Base-by-base conservation (phyloP, 2,888 invertebrate species). In the Euclidia mi region DNA sequence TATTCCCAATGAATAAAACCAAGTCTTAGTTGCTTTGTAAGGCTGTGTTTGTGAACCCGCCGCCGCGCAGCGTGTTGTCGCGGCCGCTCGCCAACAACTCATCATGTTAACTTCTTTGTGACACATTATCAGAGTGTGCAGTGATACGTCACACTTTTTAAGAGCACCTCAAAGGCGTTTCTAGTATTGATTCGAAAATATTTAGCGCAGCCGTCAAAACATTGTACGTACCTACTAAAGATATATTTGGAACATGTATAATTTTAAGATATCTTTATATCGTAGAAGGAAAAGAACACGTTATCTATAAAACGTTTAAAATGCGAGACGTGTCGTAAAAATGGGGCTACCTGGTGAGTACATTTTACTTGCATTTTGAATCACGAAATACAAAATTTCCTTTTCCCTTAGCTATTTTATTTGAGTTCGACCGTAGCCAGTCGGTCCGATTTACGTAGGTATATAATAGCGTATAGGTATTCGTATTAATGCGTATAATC, bases 21-120 rank as follows among this genome's bases (percentile, higher is more conserved):
- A 74, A 75, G 78, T 78, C 70, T 73, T 72, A 71, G 81, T 83
- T 81, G 81, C 82, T 81, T 81, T 70, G 52, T 65, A 74, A 77
- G 70, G n/a, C n/a, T 77, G 59, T 76, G 74, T 72, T 74, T 76
- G 69, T 71, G 62, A 44, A 45, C 11, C 29, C 46, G 65, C 45
- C 17, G 60, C 35, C 61, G 83, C 65, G 77, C 10, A 17, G 71
- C 71, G 74, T 73, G 67, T 75, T 74, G 82, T 70, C 79, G 79
- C 91, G 92, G 91, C 91, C 85, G 48, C 57, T 70, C 76, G 90
- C 89, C 90, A 88, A 84, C 73, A 62, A 79, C 70, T 65, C 78
- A 68, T 80, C 34, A 12, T 44, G n/a, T 31, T 14, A 15, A 20
- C 35, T 32, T 38, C 34, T 31, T 32, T 37, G 56, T 29, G 42